Conservation (phyloP, 2,113 vertebrate genomes). For the Seriola aureovittata region DNA sequence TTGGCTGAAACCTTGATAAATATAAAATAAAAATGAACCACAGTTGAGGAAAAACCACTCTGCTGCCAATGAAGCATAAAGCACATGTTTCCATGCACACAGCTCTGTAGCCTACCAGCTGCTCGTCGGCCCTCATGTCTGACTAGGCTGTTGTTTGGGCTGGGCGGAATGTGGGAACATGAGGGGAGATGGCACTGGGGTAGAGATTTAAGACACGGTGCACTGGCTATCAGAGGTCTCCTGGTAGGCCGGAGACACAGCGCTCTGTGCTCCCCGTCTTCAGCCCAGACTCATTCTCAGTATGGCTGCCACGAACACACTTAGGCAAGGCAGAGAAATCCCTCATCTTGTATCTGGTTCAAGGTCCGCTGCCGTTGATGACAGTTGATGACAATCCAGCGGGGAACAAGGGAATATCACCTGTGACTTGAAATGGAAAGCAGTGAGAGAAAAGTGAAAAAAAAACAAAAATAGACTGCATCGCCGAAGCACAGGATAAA, state of each 20-base stretch:
- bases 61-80: conserved; percentile 57
- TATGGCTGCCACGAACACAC: conserved; percentile 57
- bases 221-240: conserved; percentile 69
- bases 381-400: conserved; percentile 82
- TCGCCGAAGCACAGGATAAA: conserved; percentile 13
- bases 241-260: conserved; percentile 71
- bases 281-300: conserved; percentile 60
- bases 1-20: conserved; percentile 17
- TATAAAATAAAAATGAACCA: conserved; percentile 24
- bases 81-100: conserved; percentile 44
- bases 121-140: conserved; percentile 30
- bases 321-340: conserved; percentile 71
- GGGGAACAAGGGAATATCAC: conserved; percentile 73
- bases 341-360: conserved; percentile 84
- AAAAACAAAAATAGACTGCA: not conserved
- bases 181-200: conserved; percentile 64
- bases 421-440: conserved; percentile 65
- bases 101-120: conserved; percentile 48
- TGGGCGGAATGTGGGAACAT: conserved; percentile 49
- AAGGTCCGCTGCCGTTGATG: conserved; percentile 83
- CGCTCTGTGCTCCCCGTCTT: conserved; percentile 51
- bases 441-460: conserved; percentile 16
- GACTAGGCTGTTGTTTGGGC: conserved; percentile 48
- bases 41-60: conserved; percentile 14
- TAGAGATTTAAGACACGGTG: conserved; percentile 73